These are phyloP conservation scores for Euzophera pinguis DNA, from an alignment of 2,888 invertebrate species.

Conservation along the genomic window DNA sequence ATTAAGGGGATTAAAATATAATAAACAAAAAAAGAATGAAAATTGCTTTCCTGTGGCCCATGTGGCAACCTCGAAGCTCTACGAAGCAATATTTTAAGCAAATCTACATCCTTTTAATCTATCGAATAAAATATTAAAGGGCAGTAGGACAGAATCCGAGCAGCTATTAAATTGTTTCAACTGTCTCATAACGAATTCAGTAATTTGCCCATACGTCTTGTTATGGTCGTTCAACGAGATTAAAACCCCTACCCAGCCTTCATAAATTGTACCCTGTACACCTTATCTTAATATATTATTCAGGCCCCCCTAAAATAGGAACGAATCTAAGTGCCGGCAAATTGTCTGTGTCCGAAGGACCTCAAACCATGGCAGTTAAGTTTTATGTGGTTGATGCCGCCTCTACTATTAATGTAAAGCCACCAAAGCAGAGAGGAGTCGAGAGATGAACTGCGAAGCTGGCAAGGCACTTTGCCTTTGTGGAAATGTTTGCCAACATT, in stretches of 20 bases:
- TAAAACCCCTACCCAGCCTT: constrained; percentile 73
- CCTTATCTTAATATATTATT: constrained; percentile 67
- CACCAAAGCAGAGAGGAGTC: too few species aligned
- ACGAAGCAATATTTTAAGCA: constrained; percentile 25
- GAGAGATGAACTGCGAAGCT: too few species aligned
- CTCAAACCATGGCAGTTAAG: constrained; percentile 10
- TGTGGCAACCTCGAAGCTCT: background rate
- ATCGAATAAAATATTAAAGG: constrained; percentile 60
- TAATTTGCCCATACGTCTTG: constrained; percentile 76
- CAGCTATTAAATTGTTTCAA: constrained; percentile 65
- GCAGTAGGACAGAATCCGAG: constrained; percentile 56
- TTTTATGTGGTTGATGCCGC: constrained; percentile 5
- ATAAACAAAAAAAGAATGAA: too few species aligned
- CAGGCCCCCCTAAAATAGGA: constrained; percentile 56
- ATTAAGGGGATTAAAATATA: too few species aligned
- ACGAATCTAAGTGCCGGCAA: constrained; percentile 52
- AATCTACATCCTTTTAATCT: constrained; percentile 42
- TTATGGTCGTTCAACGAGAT: constrained; percentile 74
- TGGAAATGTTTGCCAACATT: too few species aligned
- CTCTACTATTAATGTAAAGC: background rate
- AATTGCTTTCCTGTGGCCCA: background rate
- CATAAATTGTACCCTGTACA: constrained; percentile 68
- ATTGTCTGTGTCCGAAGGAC: constrained; percentile 52
- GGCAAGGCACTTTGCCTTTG: too few species aligned
- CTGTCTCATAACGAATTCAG: constrained; percentile 68